phyloP scores from a whole-genome alignment of 2,797 vertebrate species.

The Acanthurus tractus region DNA sequence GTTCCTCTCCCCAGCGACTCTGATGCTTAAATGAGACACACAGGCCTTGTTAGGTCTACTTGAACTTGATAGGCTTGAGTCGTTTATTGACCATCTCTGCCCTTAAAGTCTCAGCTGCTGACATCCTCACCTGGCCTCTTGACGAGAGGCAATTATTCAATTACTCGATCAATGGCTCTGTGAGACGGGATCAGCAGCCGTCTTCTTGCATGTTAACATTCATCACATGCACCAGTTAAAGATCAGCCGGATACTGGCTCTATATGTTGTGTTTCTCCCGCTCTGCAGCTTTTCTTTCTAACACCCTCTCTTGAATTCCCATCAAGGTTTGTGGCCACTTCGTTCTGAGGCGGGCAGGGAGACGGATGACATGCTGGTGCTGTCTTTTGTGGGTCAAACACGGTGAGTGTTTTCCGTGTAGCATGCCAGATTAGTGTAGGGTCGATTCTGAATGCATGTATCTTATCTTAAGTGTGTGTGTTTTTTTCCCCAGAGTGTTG shows the following conservation, averaged over 20 bases:
- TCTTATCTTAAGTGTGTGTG: conserved; percentile 41
- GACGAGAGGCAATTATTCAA: conserved; percentile 75
- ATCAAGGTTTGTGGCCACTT: conserved; percentile 94
- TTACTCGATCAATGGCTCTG: conserved; percentile 66
- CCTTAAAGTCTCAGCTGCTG: conserved; percentile 55
- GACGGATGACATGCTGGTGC: conserved; percentile 95
- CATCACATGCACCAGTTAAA: conserved; percentile 41
- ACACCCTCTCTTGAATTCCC: conserved; percentile 21
- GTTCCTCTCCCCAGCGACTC: conserved; percentile 47
- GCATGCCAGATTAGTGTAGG: conserved; percentile 36
- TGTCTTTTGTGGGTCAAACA: conserved; percentile 98
- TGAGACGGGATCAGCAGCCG: conserved; percentile 31
- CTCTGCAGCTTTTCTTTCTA: conserved; percentile 11
- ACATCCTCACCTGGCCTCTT: conserved; percentile 46
- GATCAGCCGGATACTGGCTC: not conserved
- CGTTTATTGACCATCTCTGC: conserved; percentile 74
- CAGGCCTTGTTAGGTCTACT: conserved; percentile 55
- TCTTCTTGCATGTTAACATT: conserved; percentile 42
- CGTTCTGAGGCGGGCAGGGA: conserved; percentile 93
- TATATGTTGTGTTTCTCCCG: not conserved
- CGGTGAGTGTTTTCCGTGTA: conserved; percentile 83
- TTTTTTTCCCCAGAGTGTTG: conserved; percentile 87
- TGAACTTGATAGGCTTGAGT: conserved; percentile 65
- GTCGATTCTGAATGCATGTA: conserved; percentile 21
- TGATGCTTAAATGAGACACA: conserved; percentile 58